Evolutionary conservation across 2,113 vertebrate genomes (phyloP), one percentile per base, ranked within the genome.

Genomic region (Turdus rufiventris): DNA sequence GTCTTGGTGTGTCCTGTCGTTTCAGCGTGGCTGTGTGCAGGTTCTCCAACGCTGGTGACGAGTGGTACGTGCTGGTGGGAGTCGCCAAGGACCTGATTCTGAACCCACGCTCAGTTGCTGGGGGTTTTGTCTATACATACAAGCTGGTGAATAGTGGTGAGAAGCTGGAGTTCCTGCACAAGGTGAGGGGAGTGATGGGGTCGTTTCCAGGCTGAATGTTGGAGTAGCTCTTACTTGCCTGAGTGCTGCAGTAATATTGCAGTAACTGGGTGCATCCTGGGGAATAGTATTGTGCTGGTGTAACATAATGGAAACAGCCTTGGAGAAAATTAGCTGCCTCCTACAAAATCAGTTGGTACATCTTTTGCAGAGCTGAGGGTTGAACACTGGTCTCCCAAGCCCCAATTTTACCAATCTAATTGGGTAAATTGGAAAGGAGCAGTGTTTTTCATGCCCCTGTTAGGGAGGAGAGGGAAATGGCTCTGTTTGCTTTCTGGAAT

Each of bases 141-240:
- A 99, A 99, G 25, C 98, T 99, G 63, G 96, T 96, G 43, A 98
- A 98, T 18, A 98, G 93, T 58, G 99, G 99, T 3, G 99, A 99
- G 93, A 99, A 99, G 96, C 98, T 99, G 94, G 99, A 99, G 96
- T 99, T 99, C 91, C 96, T 99, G 79, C 99, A 99, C 97, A 99
- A 99, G 99, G 99, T 99, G 94, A 91, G 98, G 90, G 48, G 42
- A 29, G 0, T 28, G 62, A 25, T 62, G 36, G 63, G 6, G 28
- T 50, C 25, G 1, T 38, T 70, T 48, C 20, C 28, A 63, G 40
- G 68, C 15, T 33, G 70, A 24, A n/a, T 58, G 31, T 36, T 89
- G 45, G 45, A 34, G 8, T 29, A 14, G 54, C 38, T 74, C 36
- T 72, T 68, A 5, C 12, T 75, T 89, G 47, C 18, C 43, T 15